Evolutionary conservation across 1,140 invertebrate genomes (phyloP).

Genomic region (Meloidogyne exigua): DNA sequence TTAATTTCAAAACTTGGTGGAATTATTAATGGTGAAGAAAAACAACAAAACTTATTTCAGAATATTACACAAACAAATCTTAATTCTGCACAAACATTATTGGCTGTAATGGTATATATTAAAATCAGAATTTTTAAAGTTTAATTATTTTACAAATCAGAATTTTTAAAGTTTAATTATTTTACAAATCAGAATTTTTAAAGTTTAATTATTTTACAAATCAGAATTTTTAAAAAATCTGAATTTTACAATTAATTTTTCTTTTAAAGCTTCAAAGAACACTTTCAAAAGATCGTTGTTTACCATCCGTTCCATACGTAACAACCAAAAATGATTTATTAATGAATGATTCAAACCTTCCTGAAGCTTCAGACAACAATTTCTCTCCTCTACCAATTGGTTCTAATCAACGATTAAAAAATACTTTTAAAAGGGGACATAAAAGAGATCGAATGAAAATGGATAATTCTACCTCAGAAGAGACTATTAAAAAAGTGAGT

Average conservation of each 20-base stretch:
- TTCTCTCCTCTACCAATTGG: slow-evolving; percentile 48
- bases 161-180: not conserved
- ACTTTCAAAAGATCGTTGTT: slow-evolving; percentile 45
- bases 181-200: no score
- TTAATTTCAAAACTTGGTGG: not conserved
- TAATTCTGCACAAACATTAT: not conserved
- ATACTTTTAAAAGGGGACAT: slow-evolving; percentile 49
- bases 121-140: not conserved
- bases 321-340: slow-evolving; percentile 55
- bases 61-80: not conserved
- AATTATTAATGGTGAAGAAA: not conserved
- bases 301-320: slow-evolving; percentile 53
- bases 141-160: no score
- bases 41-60: not conserved
- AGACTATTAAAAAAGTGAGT: slow-evolving; percentile 21
- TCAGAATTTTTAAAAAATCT: not conserved
- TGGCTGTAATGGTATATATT: not conserved
- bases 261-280: slow-evolving; percentile 38
- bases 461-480: slow-evolving; percentile 26
- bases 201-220: not conserved
- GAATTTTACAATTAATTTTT: no score
- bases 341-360: slow-evolving; percentile 55
- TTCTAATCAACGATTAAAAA: slow-evolving; percentile 51
- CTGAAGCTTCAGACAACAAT: slow-evolving; percentile 51
- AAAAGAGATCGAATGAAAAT: slow-evolving; percentile 53